Conservation (phyloP, 2,888 invertebrate genomes). For the Nemurella pictetii region DNA sequence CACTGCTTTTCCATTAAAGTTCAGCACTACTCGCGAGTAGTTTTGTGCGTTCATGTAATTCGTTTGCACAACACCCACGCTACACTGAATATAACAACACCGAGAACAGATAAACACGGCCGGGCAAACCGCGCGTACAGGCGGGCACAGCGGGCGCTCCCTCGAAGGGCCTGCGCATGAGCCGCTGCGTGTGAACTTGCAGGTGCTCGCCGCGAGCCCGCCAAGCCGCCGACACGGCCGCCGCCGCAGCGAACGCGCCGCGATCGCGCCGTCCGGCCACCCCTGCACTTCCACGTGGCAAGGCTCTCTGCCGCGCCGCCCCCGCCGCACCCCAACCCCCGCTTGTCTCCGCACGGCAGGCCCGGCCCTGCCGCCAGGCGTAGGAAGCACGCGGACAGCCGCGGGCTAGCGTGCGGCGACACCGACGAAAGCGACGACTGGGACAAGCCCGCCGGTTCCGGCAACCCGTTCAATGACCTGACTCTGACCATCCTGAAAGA, state of each 20-base stretch:
- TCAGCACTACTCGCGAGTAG: too few relatives aligned
- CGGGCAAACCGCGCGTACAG: too few relatives aligned
- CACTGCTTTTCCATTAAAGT: too few relatives aligned
- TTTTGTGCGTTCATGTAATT: too few relatives aligned
- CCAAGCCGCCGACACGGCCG: neutral
- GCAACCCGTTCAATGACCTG: neutral
- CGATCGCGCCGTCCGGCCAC: neutral
- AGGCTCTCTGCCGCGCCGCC: neutral
- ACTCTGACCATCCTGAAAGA: too few relatives aligned
- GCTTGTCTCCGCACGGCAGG: neutral
- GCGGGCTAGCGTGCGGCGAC: neutral
- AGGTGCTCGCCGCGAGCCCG: neutral
- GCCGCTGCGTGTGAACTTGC: neutral
- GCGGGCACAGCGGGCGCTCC: too few relatives aligned
- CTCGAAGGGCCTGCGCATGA: neutral
- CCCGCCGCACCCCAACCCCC: neutral
- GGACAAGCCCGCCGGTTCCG: neutral
- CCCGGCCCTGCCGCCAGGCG: neutral
- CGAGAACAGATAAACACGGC: too few relatives aligned
- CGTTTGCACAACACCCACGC: too few relatives aligned
- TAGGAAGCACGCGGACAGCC: neutral
- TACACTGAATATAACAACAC: too few relatives aligned
- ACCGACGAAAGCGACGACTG: neutral
- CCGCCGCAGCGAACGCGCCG: too few relatives aligned
- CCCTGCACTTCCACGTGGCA: neutral